These are phyloP conservation scores for Trinectes maculatus DNA, from an alignment of 2,113 vertebrate genomes.

Conservation along the genomic window DNA sequence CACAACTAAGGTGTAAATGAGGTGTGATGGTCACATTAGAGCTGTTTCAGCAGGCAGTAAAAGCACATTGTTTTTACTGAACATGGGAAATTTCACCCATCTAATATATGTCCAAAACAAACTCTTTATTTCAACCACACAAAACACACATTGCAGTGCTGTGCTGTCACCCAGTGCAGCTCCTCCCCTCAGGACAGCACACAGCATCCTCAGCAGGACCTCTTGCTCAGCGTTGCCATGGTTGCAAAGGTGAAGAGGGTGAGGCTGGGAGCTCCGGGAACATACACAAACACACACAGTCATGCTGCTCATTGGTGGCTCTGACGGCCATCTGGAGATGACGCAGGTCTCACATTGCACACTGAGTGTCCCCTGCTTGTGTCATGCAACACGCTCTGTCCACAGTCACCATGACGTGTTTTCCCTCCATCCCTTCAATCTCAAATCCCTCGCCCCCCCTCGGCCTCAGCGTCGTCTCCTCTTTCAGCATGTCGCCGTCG, in stretches of 20 bases:
- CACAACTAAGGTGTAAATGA: no score
- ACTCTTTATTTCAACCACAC: no score
- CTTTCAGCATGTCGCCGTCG: constrained; percentile 18
- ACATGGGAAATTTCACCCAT: no score
- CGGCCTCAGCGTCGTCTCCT: constrained; percentile 6
- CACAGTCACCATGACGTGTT: background rate
- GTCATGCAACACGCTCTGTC: constrained; percentile 5
- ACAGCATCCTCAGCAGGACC: constrained; percentile 66
- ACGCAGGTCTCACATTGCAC: constrained; percentile 48
- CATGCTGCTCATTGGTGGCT: constrained; percentile 46
- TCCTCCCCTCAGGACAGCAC: constrained; percentile 62
- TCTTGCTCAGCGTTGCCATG: constrained; percentile 80
- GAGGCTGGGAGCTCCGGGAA: constrained; percentile 62
- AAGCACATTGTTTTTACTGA: no score
- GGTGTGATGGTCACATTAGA: no score
- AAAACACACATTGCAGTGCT: no score
- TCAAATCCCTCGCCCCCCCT: background rate
- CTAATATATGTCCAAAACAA: no score
- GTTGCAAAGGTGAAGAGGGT: constrained; percentile 82
- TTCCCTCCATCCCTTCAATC: background rate
- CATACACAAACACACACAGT: constrained; percentile 26
- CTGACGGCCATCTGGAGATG: constrained; percentile 73
- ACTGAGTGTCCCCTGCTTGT: constrained; percentile 4
- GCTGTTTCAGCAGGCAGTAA: no score
- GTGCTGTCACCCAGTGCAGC: constrained; percentile 35